These are phyloP conservation scores for Sicus ferrugineus DNA, from an alignment of 2,888 invertebrate species.

Conservation along the genomic window DNA sequence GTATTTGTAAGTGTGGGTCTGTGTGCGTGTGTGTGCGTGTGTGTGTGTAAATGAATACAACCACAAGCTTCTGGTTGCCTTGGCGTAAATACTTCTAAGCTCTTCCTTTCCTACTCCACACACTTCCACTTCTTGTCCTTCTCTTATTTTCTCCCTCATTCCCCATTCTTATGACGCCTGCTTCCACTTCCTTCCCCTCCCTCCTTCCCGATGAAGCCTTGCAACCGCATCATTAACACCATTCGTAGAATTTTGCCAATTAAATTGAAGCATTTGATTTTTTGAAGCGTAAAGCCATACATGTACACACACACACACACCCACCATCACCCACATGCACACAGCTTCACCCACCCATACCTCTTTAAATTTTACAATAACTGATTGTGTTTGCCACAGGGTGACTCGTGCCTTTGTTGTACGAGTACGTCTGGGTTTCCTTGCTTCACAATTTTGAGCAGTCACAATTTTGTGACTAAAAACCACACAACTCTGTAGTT, in stretches of 20 bases:
- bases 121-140: background rate
- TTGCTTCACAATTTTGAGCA: background rate
- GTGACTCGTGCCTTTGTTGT: constrained; percentile 4
- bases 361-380: background rate
- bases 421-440: background rate
- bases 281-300: constrained; percentile 2
- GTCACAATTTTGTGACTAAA: background rate
- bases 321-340: background rate
- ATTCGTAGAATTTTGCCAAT: constrained; percentile 25
- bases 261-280: constrained; percentile 19
- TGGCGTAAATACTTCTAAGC: too few species aligned
- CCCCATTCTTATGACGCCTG: background rate
- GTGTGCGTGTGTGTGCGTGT: too few species aligned
- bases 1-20: too few species aligned
- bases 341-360: background rate
- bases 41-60: too few species aligned
- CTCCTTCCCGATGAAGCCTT: background rate
- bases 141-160: background rate
- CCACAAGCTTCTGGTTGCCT: too few species aligned
- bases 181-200: background rate
- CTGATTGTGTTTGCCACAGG: background rate
- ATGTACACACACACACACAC: background rate
- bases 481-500: constrained; percentile 25
- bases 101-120: background rate
- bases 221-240: constrained; percentile 33